Evolutionary conservation across 2,113 vertebrate genomes (phyloP), one percentile per base, ranked within the genome.

Genomic region (Hydrolagus affinis): DNA sequence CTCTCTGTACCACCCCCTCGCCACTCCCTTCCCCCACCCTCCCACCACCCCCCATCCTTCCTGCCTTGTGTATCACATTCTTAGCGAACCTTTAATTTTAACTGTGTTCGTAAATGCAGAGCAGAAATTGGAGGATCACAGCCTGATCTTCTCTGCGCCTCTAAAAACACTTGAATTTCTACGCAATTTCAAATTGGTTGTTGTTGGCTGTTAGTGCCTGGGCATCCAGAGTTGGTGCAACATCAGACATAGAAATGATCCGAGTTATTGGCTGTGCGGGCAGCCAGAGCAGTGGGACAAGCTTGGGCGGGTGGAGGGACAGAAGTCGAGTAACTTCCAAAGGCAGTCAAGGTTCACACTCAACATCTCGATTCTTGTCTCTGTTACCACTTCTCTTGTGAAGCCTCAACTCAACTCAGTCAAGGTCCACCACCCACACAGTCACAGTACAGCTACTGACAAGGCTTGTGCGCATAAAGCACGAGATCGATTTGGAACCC

Each of bases 101-200:
- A n/a, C 83, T 77, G 88, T 88, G 87, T 89, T 91, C 89, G 87
- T 88, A 89, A 89, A 74, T 80, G 86, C 90, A 71, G 85, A 89
- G 83, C 87, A 88, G 88, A 88, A 87, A 88, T 87, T 90, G 87
- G n/a, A n/a, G n/a, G n/a, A n/a, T n/a, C n/a, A n/a, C n/a, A 0
- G 83, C 87, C 91, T 86, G 0, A 85, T 86, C 87, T 89, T 90
- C 88, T 86, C 85, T 88, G 90, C 89, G 89, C 85, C 89, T 90
- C 87, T 87, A 86, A 85, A 12, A 8, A 0, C 87, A 88, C 86
- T 86, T 69, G 90, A 90, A 89, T 91, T 90, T 90, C 89, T 30
- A 44, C 2, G 15, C 15, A 21, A 83, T 8, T 83, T 25, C 60
- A 66, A 10, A 17, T 62, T 64, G 59, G 28, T 23, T 80, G 14